Conservation (phyloP, 1,140 invertebrate species). For the Ceratosolen fusciceps region DNA sequence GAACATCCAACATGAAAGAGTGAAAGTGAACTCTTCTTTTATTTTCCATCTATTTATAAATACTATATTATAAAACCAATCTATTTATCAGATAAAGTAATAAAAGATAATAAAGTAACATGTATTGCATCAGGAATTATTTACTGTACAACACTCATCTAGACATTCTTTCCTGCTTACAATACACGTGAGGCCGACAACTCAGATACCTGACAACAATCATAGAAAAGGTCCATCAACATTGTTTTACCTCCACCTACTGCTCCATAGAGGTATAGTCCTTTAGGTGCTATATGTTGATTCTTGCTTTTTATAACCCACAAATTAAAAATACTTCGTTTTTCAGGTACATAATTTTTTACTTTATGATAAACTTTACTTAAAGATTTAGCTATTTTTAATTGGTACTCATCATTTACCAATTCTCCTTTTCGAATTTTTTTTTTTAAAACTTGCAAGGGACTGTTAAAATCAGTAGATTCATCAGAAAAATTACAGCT, state of each 20-base stretch:
- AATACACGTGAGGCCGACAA: constrained; percentile 51
- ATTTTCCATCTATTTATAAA: constrained; percentile 70
- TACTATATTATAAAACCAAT: constrained; percentile 36
- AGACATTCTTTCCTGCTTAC: constrained; percentile 47
- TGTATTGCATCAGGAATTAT: constrained; percentile 56
- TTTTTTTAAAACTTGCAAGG: constrained; percentile 71
- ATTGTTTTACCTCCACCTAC: constrained; percentile 98
- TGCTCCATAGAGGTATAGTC: constrained; percentile 87
- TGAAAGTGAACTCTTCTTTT: constrained; percentile 96
- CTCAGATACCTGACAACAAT: constrained; percentile 77
- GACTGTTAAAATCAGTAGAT: constrained; percentile 58
- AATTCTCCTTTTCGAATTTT: constrained; percentile 77
- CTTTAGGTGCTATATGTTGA: constrained; percentile 76
- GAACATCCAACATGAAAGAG: constrained; percentile 97
- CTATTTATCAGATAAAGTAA: not conserved
- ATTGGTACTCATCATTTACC: constrained; percentile 80
- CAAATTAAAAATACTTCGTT: constrained; percentile 65
- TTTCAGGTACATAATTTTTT: constrained; percentile 74
- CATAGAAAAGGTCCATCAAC: constrained; percentile 98
- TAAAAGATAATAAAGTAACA: constrained; percentile 31
- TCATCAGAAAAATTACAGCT: constrained; percentile 50
- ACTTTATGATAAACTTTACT: constrained; percentile 80
- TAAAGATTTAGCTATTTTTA: constrained; percentile 77
- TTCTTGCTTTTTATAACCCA: constrained; percentile 67
- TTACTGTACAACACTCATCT: constrained; percentile 23